A percentile compares a stretch with the other conserved stretches of the same genome.
phyloP scores from a whole-genome alignment of 2,888 invertebrate genomes.

The Tiliacea citrago region DNA sequence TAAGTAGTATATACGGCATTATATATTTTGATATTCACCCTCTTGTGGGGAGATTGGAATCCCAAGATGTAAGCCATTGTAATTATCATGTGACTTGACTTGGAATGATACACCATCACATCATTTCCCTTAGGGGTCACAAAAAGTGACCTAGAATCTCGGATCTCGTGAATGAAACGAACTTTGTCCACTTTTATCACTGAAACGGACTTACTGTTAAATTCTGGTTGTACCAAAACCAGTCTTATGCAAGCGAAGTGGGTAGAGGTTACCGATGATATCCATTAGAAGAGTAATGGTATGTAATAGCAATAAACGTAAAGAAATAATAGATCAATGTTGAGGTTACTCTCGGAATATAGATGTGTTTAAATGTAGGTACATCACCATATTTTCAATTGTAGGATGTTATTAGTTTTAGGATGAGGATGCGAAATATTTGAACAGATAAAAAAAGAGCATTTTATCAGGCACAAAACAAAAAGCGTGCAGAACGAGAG shows the following conservation, averaged over 20 bases:
- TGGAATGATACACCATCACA: constrained; percentile 28
- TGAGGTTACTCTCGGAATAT: constrained; percentile 34
- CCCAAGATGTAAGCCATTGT: constrained; percentile 28
- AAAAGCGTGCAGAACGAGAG: no score
- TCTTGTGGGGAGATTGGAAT: constrained; percentile 14
- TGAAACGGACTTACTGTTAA: constrained; percentile 22
- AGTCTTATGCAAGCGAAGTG: not conserved
- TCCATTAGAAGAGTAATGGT: constrained; percentile 29
- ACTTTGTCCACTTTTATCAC: constrained; percentile 4
- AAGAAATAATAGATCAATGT: constrained; percentile 42
- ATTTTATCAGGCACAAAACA: not conserved
- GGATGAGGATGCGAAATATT: not conserved
- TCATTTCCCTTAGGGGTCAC: constrained; percentile 46
- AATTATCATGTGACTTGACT: constrained; percentile 49
- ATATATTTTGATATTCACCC: constrained; percentile 38
- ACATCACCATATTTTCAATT: constrained; percentile 27
- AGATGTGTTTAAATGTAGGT: constrained; percentile 44
- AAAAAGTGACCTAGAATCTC: constrained; percentile 27
- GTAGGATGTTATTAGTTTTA: constrained; percentile 18
- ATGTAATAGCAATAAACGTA: constrained; percentile 42
- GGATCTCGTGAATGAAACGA: not conserved
- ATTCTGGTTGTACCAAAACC: constrained; percentile 23
- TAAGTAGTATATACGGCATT: constrained; percentile 36
- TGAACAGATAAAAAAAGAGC: not conserved
- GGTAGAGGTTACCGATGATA: constrained; percentile 29